Percentiles rank a stretch among this genome's conserved stretches.
Evolutionary conservation across 2,113 vertebrate genomes (phyloP).

Genomic region (Mastomys natalensis): DNA sequence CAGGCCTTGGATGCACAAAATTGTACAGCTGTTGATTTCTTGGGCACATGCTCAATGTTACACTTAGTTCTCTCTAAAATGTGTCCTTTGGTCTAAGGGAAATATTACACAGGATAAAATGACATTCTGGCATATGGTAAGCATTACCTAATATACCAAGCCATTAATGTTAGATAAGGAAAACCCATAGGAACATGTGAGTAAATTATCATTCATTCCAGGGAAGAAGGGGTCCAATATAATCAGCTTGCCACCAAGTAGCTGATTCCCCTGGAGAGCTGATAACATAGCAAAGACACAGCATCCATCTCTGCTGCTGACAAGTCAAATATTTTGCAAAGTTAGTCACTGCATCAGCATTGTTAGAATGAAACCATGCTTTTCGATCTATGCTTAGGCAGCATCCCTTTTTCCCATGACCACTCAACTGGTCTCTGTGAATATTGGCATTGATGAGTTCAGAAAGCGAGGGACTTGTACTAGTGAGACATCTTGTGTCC

Average conservation of each 20-base stretch:
- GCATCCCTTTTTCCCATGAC: background rate
- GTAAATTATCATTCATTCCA: background rate
- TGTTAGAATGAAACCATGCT: background rate
- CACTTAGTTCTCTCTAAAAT: background rate
- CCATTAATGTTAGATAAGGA: background rate
- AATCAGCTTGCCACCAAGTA: background rate
- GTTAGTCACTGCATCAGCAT: background rate
- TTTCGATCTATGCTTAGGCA: background rate
- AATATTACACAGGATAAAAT: background rate
- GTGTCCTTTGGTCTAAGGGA: background rate
- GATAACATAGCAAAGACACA: background rate
- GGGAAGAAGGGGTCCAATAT: background rate
- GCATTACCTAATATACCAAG: background rate
- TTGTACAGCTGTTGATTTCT: background rate
- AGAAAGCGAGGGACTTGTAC: background rate
- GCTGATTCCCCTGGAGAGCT: background rate
- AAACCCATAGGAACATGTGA: background rate
- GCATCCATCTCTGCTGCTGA: background rate
- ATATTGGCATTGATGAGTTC: background rate
- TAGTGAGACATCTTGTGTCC: background rate
- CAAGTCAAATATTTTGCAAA: background rate
- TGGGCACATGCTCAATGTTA: background rate
- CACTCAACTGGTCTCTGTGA: background rate
- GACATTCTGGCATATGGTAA: background rate
- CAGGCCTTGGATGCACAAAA: background rate